phyloP scores from a whole-genome alignment of 2,797 vertebrate species.

The Lophotriccus pileatus region DNA sequence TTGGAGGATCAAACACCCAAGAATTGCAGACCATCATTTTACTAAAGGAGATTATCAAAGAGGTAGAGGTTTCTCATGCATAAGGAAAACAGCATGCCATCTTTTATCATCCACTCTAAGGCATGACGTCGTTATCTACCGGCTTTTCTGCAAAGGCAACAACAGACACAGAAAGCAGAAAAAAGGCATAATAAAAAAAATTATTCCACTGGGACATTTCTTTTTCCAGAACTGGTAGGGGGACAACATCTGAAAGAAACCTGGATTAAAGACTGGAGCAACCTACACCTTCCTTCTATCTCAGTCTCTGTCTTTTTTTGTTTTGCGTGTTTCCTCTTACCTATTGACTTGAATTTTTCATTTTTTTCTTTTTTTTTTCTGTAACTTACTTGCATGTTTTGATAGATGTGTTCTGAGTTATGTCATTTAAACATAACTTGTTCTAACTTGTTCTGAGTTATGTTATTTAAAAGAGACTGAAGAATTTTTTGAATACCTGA shows the following conservation, averaged over 20 bases:
- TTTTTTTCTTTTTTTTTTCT: not conserved
- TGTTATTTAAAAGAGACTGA: not conserved
- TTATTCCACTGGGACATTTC: fast-evolving
- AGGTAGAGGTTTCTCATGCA: not conserved
- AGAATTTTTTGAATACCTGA: not conserved
- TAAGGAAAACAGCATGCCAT: not conserved
- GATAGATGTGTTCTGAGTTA: not conserved
- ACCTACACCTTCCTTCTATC: not conserved
- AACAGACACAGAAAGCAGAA: not conserved
- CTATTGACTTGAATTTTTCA: not conserved
- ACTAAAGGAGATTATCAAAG: not conserved
- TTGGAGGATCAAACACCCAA: not conserved
- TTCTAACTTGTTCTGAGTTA: not conserved
- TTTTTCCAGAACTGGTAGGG: not conserved
- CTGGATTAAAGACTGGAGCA: not conserved
- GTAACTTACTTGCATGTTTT: not conserved
- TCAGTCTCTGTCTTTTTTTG: not conserved
- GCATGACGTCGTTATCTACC: not conserved
- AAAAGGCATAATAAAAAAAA: not conserved
- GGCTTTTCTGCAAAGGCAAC: not conserved
- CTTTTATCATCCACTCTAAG: not conserved
- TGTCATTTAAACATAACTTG: not conserved
- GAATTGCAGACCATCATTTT: not conserved
- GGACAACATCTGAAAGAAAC: not conserved
- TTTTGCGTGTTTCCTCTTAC: not conserved